phyloP scores from a whole-genome alignment of 2,797 vertebrate species.

The Dermochelys coriacea region DNA sequence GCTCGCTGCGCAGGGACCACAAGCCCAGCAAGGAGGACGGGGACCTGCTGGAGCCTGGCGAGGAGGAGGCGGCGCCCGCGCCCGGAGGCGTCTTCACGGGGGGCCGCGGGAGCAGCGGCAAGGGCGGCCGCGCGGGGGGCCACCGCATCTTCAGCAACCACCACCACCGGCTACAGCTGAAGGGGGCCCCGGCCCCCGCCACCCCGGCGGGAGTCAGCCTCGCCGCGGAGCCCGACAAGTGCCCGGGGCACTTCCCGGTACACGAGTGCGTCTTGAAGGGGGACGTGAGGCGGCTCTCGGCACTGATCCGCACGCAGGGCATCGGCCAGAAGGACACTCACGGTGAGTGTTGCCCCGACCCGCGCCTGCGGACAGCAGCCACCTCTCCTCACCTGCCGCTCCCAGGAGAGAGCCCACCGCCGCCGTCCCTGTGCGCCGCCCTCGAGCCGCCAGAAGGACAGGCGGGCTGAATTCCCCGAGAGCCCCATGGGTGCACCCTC shows the following conservation, averaged over 20 bases:
- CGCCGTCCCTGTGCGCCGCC: neutral
- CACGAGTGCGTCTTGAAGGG: constrained; percentile 97
- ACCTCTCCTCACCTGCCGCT: neutral
- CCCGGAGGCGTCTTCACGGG: constrained; percentile 85
- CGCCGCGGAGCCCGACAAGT: constrained; percentile 54
- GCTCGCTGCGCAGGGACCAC: constrained; percentile 93
- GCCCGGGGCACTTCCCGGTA: constrained; percentile 88
- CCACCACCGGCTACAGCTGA: constrained; percentile 75
- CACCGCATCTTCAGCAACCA: constrained; percentile 89
- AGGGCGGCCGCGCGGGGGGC: constrained; percentile 74
- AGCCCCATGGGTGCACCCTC: neutral
- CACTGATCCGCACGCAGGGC: constrained; percentile 95
- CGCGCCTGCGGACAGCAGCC: neutral
- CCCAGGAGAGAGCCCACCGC: neutral
- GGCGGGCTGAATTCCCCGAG: neutral
- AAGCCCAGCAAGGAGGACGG: constrained; percentile 93
- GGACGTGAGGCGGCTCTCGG: constrained; percentile 93
- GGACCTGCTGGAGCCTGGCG: constrained; percentile 92
- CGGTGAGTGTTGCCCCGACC: constrained; percentile 83
- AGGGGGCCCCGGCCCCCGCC: constrained; percentile 28
- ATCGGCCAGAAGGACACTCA: constrained; percentile 97
- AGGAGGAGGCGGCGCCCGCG: constrained; percentile 89
- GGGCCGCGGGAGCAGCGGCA: constrained; percentile 83
- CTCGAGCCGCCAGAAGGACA: neutral
- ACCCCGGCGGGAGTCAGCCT: constrained; percentile 44